Conservation (phyloP, 2,797 vertebrate species). For the Hydrophis major region DNA sequence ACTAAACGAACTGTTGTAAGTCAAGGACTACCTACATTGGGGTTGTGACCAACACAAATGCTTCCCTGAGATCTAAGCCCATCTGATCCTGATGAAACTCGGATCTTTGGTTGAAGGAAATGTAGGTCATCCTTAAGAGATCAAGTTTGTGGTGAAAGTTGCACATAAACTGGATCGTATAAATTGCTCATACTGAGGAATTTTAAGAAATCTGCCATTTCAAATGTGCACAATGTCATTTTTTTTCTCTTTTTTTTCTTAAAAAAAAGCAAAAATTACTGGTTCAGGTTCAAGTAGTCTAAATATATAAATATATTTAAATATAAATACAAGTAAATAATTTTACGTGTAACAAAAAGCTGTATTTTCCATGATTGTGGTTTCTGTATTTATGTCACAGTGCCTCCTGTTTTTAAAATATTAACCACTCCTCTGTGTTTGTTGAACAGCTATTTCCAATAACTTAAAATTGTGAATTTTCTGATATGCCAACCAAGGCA, state of each 20-base stretch:
- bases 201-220: constrained; percentile 64
- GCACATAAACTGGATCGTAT: not conserved
- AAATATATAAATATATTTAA: constrained; percentile 55
- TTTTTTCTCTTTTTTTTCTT: not conserved
- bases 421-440: constrained; percentile 78
- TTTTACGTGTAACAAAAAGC: constrained; percentile 70
- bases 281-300: constrained; percentile 76
- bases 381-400: constrained; percentile 65
- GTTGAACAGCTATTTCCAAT: constrained; percentile 82
- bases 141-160: not conserved
- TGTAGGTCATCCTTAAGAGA: not conserved
- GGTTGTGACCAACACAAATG: not conserved
- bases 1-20: not conserved
- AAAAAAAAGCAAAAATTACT: constrained; percentile 63
- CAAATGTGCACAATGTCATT: constrained; percentile 76
- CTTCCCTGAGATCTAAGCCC: not conserved
- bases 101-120: not conserved
- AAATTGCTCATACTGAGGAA: constrained; percentile 78
- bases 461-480: constrained; percentile 69
- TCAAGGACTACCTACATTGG: not conserved
- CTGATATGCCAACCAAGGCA: constrained; percentile 66
- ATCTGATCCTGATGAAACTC: not conserved
- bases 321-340: constrained; percentile 22
- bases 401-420: constrained; percentile 71
- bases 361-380: constrained; percentile 70